Evolutionary conservation across 2,888 invertebrate species (phyloP), one percentile per base, ranked within the genome.

Genomic region (Asteroscopus sphinx): DNA sequence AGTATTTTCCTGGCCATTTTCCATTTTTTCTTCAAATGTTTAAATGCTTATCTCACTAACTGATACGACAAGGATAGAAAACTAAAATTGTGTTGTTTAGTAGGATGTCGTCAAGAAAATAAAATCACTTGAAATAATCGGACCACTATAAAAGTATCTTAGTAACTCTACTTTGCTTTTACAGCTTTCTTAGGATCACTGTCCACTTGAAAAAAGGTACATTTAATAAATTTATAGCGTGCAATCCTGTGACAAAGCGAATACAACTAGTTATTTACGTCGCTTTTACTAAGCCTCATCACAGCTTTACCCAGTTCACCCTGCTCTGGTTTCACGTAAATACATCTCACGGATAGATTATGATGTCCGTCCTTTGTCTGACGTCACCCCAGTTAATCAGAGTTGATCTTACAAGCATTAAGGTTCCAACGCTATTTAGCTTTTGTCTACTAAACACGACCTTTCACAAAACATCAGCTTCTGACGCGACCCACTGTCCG

Each of bases 341-440:
- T 66, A 67, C 72, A 71, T 59, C 67, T 67, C 67, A 59, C 59
- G 48, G 67, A 71, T 67, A 67, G 67, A 71, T 67, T 67, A 67
- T 71, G 72, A 71, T 71, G 67, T 67, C 72, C 67, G 41, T 71
- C 67, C 67, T 71, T 71, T 71, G 72, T 67, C 72, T 48, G 51
- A 45, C 68, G 60, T 67, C 72, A 49, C 51, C 67, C 72, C 45
- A 53, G 60, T 67, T 67, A 67, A 67, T 67, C 72, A 67, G 52
- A 71, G 47, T 67, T 67, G 72, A 67, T 67, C 67, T 67, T 59
- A 66, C 60, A 67, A 33, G 67, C 52, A 60, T 67, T 67, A 67
- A 66, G 36, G 60, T 36, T 30, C 47, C 72, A 35, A 8, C 49
- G 37, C 42, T 44, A 42, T 47, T 39, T 39, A 15, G 71, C 67